Evolutionary conservation across 1,140 invertebrate species (phyloP), one percentile per base, ranked within the genome.

Genomic region (Drosophila takahashii): DNA sequence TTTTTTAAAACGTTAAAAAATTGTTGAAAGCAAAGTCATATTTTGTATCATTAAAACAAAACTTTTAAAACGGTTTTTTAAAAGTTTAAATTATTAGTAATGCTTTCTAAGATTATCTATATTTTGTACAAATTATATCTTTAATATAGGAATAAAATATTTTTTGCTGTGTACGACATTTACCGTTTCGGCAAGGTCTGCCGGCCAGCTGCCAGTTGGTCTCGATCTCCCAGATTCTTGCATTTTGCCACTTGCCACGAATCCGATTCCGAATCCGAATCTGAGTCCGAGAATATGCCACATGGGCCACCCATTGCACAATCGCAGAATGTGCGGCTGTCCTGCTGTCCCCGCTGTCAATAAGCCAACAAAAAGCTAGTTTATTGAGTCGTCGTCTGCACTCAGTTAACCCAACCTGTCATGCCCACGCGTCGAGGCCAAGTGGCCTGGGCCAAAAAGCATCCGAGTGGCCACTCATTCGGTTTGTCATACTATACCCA

Each of bases 391-490:
- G 74, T 86, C 69, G 72, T 56, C 80, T 56, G 53, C 52, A 29
- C 59, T 61, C 53, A 79, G 83, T 87, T 87, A 81, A 69, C 50
- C 50, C 51, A 70, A 70, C 66, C 83, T 87, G 81, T 86, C 81
- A 83, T 62, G 79, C 81, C 81, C 81, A 86, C 81, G 75, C 85
- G 79, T 76, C 70, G 78, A 86, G 83, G 81, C 81, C 81, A 85
- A 81, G 74, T 81, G 79, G 74, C 70, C 73, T 56, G 79, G 64
- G 57, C 50, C 69, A 62, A 79, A 70, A 66, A 15, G 66, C 66
- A 70, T 47, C 47, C 64, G 51, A 57, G 65, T 70, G 67, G 51
- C 66, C 66, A 70, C 44, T 34, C 26, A 62, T 57, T 44, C 57
- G 59, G 16, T 42, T 39, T 48, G 67, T 69, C 64, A 69, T 44